phyloP scores from a whole-genome alignment of 2,797 vertebrate species.

The Catharus ustulatus region DNA sequence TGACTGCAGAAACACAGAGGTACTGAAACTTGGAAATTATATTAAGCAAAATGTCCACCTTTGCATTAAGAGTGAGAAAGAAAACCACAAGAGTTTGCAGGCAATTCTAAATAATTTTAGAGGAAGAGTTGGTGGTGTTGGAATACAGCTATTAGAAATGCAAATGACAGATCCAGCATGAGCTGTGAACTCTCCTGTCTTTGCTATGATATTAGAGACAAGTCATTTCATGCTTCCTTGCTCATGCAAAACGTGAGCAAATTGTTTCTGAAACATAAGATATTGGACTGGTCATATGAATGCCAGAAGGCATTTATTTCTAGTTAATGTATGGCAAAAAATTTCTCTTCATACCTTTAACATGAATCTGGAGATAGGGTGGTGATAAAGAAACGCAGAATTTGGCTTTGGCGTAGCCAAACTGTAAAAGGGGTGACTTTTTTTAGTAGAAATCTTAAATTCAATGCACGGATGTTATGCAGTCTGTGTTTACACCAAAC shows the following conservation, averaged over 20 bases:
- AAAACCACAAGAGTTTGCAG: not conserved
- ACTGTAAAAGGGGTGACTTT: not conserved
- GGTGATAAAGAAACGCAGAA: not conserved
- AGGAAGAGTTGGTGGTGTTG: not conserved
- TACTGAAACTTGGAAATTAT: not conserved
- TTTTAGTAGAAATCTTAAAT: not conserved
- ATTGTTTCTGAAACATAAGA: conserved; percentile 40
- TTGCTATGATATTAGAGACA: not conserved
- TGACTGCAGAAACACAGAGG: not conserved
- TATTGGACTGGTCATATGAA: not conserved
- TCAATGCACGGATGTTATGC: not conserved
- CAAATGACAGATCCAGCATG: not conserved
- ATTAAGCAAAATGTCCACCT: not conserved
- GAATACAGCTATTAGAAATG: conserved; percentile 18
- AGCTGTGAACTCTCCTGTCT: not conserved
- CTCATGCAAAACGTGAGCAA: not conserved
- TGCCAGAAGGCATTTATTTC: conserved; percentile 32
- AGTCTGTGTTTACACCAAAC: not conserved
- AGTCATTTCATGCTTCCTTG: conserved; percentile 34
- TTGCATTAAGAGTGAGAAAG: not conserved
- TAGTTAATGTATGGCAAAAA: not conserved
- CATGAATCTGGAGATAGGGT: not conserved
- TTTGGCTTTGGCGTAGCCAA: not conserved
- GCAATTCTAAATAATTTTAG: not conserved
- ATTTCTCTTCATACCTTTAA: not conserved